A percentile compares a stretch with the other conserved stretches of the same genome.
Evolutionary conservation across 1,140 invertebrate genomes (phyloP).

Genomic region (Drosophila grimshawi): DNA sequence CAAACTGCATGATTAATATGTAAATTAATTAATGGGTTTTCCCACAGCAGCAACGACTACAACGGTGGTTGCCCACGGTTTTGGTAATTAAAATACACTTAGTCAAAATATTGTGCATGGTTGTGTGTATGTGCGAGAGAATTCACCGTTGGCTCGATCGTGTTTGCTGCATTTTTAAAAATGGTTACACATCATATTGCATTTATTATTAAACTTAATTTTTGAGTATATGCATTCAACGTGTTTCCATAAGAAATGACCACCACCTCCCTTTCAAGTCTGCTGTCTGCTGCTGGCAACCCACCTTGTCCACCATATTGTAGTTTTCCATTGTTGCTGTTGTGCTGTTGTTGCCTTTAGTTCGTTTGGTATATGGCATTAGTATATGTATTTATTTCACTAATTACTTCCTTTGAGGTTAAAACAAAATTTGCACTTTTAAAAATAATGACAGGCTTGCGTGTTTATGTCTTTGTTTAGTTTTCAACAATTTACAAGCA

Average conservation of each 20-base stretch:
- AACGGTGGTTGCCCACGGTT: conserved; percentile 60
- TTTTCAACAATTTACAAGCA: conserved; percentile 49
- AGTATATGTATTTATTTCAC: conserved; percentile 76
- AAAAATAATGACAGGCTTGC: conserved; percentile 84
- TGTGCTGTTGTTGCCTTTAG: conserved; percentile 4
- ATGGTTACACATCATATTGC: conserved; percentile 78
- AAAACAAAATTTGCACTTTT: conserved; percentile 84
- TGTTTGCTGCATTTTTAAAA: conserved; percentile 73
- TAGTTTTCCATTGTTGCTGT: conserved; percentile 43
- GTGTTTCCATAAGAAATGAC: too few relatives aligned
- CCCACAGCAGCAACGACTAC: conserved; percentile 58
- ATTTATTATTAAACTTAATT: conserved; percentile 75
- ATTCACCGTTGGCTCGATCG: conserved; percentile 47
- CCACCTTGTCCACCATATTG: conserved; percentile 39
- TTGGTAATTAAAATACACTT: conserved; percentile 83
- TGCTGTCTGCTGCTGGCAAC: conserved; percentile 1
- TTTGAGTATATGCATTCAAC: conserved; percentile 38
- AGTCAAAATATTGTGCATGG: conserved; percentile 58
- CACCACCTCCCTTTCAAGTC: neutral
- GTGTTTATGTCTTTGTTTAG: conserved; percentile 84
- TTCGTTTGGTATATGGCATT: conserved; percentile 46
- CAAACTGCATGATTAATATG: conserved; percentile 80
- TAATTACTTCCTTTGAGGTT: conserved; percentile 84
- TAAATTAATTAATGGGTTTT: conserved; percentile 83
- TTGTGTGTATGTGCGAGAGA: conserved; percentile 46